Evolutionary conservation across 2,113 vertebrate species (phyloP), one percentile per base, ranked within the genome.

Genomic region (Pogonocichla stellata): DNA sequence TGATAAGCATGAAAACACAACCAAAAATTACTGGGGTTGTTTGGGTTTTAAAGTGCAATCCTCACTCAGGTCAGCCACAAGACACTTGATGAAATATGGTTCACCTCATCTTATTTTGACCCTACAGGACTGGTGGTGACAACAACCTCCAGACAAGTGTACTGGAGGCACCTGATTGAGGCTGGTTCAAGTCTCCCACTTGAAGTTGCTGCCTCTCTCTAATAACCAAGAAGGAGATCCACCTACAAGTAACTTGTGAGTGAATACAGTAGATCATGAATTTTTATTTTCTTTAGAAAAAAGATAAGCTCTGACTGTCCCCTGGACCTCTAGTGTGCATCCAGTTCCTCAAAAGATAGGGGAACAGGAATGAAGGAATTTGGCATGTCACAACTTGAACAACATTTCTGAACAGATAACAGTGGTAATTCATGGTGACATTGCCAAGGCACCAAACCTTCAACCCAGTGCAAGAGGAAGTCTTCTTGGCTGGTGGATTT

Each of bases 391-490:
- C 29, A 19, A 9, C 11, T 48, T 70, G n/a, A 80, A 57, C 9
- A 50, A 43, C 5, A 56, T 29, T 86, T 70, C 17, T 54, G 43
- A 40, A 77, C 14, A 29, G 28, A 28, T 10, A 43, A 22, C 14
- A 78, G 31, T 4, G 31, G 18, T 20, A 62, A 34, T 79, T 78
- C 40, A 50, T 72, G 72, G 25, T 61, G 26, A 40, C 73, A 70
- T 10, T 56, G 53, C 40, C 67, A 60, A 78, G 42, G 14, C 18
- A 53, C 3, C 93, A 94, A 60, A 98, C 98, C 98, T 98, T 98
- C 88, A 98, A 85, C 80, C 95, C 95, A 73, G 56, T 53, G 48
- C 72, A 89, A 62, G 67, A 69, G 26, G 87, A 82, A 11, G 45
- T 26, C 54, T 42, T 88, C 93, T 84, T 77, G 38, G 9, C 25